Conservation (phyloP, 2,113 vertebrate species). For the Sceloporus tristichus region DNA sequence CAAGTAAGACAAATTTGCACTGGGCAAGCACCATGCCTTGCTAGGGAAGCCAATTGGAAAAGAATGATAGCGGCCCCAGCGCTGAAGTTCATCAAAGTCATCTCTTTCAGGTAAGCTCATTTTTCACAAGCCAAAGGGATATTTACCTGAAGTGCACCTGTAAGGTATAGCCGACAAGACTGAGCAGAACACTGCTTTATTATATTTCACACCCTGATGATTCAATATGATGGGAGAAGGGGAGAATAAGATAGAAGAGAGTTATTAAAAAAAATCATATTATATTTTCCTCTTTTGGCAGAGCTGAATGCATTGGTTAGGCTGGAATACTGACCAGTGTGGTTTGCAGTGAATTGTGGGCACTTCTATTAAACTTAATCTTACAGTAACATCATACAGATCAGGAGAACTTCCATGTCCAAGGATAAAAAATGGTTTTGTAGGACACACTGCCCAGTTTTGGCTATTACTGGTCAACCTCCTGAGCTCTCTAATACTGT, state of each 20-base stretch:
- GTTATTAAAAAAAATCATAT: constrained; percentile 16
- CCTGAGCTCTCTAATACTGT: too few relatives aligned
- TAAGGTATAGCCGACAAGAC: constrained; percentile 92
- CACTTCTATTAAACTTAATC: constrained; percentile 24
- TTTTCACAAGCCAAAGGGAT: constrained; percentile 97
- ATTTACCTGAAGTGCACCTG: constrained; percentile 93
- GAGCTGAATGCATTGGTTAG: neutral
- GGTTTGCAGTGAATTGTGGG: constrained; percentile 1
- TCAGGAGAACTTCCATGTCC: neutral
- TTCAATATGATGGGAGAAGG: constrained; percentile 81
- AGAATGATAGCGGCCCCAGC: constrained; percentile 93
- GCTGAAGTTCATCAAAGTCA: constrained; percentile 99
- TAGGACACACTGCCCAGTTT: neutral
- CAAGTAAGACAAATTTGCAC: constrained; percentile 95
- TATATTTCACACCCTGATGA: constrained; percentile 98
- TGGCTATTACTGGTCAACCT: neutral
- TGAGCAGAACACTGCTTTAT: constrained; percentile 96
- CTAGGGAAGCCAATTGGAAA: constrained; percentile 97
- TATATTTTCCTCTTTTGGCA: constrained; percentile 27
- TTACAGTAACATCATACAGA: neutral
- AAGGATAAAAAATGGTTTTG: neutral
- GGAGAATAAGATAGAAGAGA: constrained; percentile 54
- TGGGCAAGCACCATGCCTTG: constrained; percentile 77
- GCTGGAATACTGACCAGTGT: neutral
- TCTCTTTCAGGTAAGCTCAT: constrained; percentile 89